Conservation (phyloP, 2,888 invertebrate genomes). For the Lasioglossum lativentre region DNA sequence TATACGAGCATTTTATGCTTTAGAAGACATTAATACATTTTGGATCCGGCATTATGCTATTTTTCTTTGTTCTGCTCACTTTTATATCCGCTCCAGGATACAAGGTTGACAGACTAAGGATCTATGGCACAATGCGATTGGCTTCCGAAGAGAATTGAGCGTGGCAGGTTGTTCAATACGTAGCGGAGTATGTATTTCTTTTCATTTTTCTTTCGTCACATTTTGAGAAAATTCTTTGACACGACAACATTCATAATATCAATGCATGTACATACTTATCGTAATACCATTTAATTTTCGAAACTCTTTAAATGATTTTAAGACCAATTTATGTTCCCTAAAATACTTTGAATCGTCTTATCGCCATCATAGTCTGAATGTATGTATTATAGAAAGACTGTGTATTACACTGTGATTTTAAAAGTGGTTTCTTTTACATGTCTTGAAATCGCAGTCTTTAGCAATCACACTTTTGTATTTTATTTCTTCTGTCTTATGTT, state of each 20-base stretch:
- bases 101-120: constrained; percentile 40
- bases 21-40: constrained; percentile 30
- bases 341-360: no score
- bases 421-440: background rate
- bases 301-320: no score
- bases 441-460: background rate
- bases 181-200: background rate
- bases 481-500: background rate
- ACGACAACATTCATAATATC: background rate
- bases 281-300: no score
- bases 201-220: background rate
- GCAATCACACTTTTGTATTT: background rate
- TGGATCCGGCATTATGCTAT: constrained; percentile 39
- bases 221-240: background rate
- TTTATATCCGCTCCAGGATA: constrained; percentile 6
- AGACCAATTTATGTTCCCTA: no score
- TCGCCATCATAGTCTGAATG: no score
- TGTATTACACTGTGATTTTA: no score
- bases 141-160: background rate
- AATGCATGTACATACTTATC: background rate
- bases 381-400: no score
- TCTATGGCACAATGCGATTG: constrained; percentile 14
- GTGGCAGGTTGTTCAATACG: background rate
- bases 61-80: constrained; percentile 37
- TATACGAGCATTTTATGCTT: constrained; percentile 37